Evolutionary conservation across 2,888 invertebrate genomes (phyloP), one percentile per base, ranked within the genome.

Genomic region (Nymphalis urticae): DNA sequence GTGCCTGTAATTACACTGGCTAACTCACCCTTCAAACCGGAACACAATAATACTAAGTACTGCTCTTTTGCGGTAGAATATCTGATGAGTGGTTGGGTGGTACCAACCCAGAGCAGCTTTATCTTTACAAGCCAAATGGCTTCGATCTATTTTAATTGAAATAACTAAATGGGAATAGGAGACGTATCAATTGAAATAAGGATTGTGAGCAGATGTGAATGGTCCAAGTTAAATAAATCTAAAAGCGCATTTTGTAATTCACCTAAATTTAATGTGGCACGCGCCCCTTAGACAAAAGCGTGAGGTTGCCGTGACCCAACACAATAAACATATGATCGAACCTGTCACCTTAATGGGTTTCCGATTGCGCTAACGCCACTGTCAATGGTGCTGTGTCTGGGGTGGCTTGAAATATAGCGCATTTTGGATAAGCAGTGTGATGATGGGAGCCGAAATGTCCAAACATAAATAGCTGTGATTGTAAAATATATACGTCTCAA

Each of bases 261-360:
- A 21, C 2, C 19, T 62, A 59, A 54, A 60, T 67, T 72, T 72
- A 67, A 71, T 72, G 70, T 71, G 36, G 42, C 42, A 58, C 70
- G 70, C 73, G 72, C 75, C 75, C 75, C 59, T 66, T 6, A 50
- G 68, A 73, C 72, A 73, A 72, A 71, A 69, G 72, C 73, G 68
- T 69, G 67, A 64, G 60, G 58, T 74, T 76, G 66, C 67, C 81
- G 80, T 81, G 81, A 77, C 77, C 65, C 19, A 56, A 10, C 65
- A 51, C 74, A 73, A 77, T 78, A 77, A 77, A 72, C 62, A 54
- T 65, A 73, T 67, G 72, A 70, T 32, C 69, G 61, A 64, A 69
- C 72, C 73, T 73, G 82, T 79, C 81, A 78, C 78, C 75, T 77
- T 86, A 86, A 88, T 86, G 85, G 81, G 75, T 84, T 84, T 82